Percentiles rank a stretch among this genome's conserved stretches.
These are phyloP conservation scores for Ochropleura leucogaster DNA, from an alignment of 2,888 invertebrate species.

Conservation along the genomic window DNA sequence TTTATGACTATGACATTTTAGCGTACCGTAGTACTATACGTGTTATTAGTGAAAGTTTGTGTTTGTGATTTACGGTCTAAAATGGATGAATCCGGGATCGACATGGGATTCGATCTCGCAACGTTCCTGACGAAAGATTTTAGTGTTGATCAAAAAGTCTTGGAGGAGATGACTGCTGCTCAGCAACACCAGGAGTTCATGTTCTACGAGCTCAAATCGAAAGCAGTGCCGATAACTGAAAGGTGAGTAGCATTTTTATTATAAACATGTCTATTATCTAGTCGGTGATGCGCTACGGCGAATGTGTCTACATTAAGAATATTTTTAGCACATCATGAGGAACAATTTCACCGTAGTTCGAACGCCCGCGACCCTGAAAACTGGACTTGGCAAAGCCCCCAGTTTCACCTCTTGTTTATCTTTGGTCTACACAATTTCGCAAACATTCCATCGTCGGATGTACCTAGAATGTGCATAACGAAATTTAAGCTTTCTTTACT, in stretches of 20 bases:
- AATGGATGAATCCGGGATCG: slow-evolving; percentile 92
- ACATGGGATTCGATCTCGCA: slow-evolving; percentile 92
- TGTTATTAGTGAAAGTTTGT: slow-evolving; percentile 78
- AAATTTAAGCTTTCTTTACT: slow-evolving; percentile 50
- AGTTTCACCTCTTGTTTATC: slow-evolving; percentile 83
- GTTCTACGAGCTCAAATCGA: slow-evolving; percentile 92
- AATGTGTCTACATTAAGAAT: slow-evolving; percentile 77
- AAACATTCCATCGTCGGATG: slow-evolving; percentile 66
- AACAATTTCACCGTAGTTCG: slow-evolving; percentile 86
- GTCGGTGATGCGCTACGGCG: slow-evolving; percentile 67
- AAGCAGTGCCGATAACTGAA: slow-evolving; percentile 90
- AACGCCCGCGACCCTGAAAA: slow-evolving; percentile 85
- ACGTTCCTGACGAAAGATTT: slow-evolving; percentile 90
- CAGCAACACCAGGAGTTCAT: slow-evolving; percentile 91
- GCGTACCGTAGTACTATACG: slow-evolving; percentile 68
- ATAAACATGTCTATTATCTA: slow-evolving; percentile 62
- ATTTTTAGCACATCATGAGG: slow-evolving; percentile 88
- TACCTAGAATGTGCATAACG: slow-evolving; percentile 45
- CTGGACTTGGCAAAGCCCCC: slow-evolving; percentile 88
- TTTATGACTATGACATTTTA: slow-evolving; percentile 78
- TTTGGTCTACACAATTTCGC: slow-evolving; percentile 74
- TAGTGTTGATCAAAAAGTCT: slow-evolving; percentile 87
- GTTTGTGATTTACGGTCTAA: slow-evolving; percentile 71
- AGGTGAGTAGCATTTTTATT: slow-evolving; percentile 84
- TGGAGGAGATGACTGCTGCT: slow-evolving; percentile 90